These are phyloP conservation scores for Ditylenchus weischeri DNA, from an alignment of 2,888 invertebrate genomes.

Conservation along the genomic window DNA sequence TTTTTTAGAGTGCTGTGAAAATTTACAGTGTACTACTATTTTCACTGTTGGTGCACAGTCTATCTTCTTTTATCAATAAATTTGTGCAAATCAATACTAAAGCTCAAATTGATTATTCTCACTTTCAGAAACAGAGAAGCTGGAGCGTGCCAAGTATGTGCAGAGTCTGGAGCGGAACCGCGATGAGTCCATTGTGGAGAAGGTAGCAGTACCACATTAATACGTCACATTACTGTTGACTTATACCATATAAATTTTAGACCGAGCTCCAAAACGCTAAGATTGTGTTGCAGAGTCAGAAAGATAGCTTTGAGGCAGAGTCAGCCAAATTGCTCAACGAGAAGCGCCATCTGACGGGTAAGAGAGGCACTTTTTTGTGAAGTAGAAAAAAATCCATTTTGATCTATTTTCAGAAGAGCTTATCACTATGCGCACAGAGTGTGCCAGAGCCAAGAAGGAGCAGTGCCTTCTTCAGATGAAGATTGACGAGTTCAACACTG, in stretches of 20 bases:
- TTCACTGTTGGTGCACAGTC: too few relatives aligned
- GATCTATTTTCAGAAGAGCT: slow-evolving; percentile 25
- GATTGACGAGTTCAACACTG: slow-evolving; percentile 30
- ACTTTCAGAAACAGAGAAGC: slow-evolving; percentile 25
- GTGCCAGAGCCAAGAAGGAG: neutral
- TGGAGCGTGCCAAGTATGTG: slow-evolving; percentile 10
- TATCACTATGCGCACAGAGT: slow-evolving; percentile 11
- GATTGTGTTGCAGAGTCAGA: slow-evolving; percentile 35
- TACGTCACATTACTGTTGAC: neutral
- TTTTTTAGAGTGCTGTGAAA: too few relatives aligned
- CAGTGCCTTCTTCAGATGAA: slow-evolving; percentile 23
- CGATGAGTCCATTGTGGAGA: slow-evolving; percentile 22
- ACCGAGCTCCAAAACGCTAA: slow-evolving; percentile 32
- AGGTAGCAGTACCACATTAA: slow-evolving; percentile 1
- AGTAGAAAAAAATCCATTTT: too few relatives aligned
- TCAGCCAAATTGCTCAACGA: slow-evolving; percentile 33
- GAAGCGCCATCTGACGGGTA: slow-evolving; percentile 34
- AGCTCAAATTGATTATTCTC: too few relatives aligned
- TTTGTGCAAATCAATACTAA: too few relatives aligned
- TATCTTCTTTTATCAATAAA: too few relatives aligned
- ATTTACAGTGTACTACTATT: too few relatives aligned
- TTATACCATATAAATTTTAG: slow-evolving; percentile 11
- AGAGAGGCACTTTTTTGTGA: too few relatives aligned
- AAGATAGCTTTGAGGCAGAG: slow-evolving; percentile 38
- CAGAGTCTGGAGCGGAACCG: slow-evolving; percentile 18